Evolutionary conservation across 2,113 vertebrate species (phyloP).

Genomic region (Platysternon megacephalum): DNA sequence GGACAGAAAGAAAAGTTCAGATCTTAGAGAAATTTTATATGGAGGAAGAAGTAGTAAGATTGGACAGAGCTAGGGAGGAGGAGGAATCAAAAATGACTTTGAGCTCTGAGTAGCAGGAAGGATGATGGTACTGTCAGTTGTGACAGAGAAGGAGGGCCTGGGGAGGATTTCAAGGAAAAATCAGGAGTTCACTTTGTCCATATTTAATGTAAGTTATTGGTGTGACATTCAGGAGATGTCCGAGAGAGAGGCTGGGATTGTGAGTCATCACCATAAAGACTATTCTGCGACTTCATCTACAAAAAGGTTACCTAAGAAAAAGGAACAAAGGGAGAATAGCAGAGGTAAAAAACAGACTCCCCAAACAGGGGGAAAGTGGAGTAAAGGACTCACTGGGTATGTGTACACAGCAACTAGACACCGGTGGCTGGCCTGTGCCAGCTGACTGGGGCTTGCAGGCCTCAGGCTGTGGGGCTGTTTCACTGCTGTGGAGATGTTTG

Average conservation of each 20-base stretch:
- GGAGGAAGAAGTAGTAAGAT: neutral
- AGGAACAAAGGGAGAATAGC: neutral
- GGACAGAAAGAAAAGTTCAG: neutral
- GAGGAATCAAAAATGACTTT: neutral
- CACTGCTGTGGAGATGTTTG: neutral
- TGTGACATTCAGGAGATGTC: neutral
- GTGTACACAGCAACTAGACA: neutral
- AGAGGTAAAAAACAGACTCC: neutral
- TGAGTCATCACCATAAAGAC: neutral
- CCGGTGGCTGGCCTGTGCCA: neutral
- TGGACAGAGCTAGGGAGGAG: neutral
- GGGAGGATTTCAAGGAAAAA: neutral
- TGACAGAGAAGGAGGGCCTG: neutral
- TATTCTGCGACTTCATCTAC: neutral
- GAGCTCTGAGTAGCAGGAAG: neutral
- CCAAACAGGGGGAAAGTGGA: neutral
- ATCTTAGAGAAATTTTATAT: rapidly evolving
- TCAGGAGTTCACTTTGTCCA: neutral
- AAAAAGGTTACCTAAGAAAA: neutral
- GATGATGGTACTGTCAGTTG: neutral
- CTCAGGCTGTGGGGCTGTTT: neutral
- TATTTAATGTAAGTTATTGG: neutral
- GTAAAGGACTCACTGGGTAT: neutral
- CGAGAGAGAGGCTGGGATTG: neutral
- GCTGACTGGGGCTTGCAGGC: neutral